A percentile compares a stretch with the other conserved stretches of the same genome.
phyloP scores from a whole-genome alignment of 2,113 vertebrate species.

The Hyaena hyaena region DNA sequence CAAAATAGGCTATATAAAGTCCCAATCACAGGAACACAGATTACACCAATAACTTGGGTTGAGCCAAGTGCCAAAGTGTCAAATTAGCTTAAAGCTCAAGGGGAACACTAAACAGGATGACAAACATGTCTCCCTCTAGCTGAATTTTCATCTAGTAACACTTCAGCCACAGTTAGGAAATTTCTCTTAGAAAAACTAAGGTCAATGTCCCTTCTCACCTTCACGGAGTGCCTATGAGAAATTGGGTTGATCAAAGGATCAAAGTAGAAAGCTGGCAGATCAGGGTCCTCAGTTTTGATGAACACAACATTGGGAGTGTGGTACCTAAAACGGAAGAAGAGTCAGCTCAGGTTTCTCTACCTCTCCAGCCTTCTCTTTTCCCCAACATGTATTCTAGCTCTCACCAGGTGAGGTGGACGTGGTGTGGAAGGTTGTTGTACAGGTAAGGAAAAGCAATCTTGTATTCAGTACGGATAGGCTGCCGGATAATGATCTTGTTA shows the following conservation, averaged over 20 bases:
- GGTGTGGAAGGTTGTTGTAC: constrained; percentile 98
- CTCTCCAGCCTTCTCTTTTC: neutral
- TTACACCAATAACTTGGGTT: neutral
- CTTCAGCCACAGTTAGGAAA: neutral
- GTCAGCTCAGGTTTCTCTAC: neutral
- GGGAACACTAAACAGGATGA: neutral
- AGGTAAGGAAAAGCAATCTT: constrained; percentile 98
- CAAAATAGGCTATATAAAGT: neutral
- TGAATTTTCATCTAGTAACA: neutral
- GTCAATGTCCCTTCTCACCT: constrained; percentile 86
- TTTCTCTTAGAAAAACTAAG: neutral
- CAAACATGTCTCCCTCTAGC: neutral
- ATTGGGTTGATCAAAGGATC: constrained; percentile 99
- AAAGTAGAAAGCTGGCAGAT: constrained; percentile 99
- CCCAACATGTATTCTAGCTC: neutral
- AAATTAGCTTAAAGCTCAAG: neutral
- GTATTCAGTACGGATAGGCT: constrained; percentile 98
- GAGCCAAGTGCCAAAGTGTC: neutral
- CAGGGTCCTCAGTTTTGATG: constrained; percentile 99
- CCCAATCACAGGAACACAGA: constrained; percentile 52
- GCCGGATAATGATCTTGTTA: constrained; percentile 99
- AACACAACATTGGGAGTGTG: constrained; percentile 99
- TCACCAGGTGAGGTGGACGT: constrained; percentile 99
- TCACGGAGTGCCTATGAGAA: constrained; percentile 98
- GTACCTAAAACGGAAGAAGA: constrained; percentile 88